Conservation (phyloP, 2,113 vertebrate genomes). For the Elachura formosa region DNA sequence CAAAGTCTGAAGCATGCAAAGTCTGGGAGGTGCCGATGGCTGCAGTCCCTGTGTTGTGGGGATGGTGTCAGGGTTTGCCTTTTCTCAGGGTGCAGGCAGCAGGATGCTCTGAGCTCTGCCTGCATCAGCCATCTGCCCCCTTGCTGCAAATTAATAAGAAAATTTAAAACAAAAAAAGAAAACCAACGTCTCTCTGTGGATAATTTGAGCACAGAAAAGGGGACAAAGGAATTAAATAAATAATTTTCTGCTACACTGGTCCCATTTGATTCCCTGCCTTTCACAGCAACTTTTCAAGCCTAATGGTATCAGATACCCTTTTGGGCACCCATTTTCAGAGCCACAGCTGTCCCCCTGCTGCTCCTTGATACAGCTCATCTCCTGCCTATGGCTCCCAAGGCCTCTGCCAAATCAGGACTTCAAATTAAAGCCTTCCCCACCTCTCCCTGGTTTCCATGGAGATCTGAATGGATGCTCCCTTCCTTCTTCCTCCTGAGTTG, state of each 20-base stretch:
- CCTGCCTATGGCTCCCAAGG: constrained; percentile 72
- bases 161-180: neutral
- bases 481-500: neutral
- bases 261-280: neutral
- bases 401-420: constrained; percentile 67
- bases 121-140: neutral
- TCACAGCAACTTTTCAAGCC: neutral
- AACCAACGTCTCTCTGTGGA: neutral
- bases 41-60: neutral
- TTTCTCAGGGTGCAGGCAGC: rapidly evolving
- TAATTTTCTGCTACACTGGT: neutral
- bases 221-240: neutral
- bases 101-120: neutral
- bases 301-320: constrained; percentile 43
- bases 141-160: neutral
- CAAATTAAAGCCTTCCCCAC: constrained; percentile 66
- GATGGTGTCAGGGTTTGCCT: neutral
- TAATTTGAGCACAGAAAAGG: neutral
- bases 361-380: constrained; percentile 72
- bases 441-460: constrained; percentile 61
- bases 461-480: constrained; percentile 8
- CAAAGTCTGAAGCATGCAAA: too few species aligned
- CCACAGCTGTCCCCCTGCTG: constrained; percentile 41
- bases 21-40: neutral
- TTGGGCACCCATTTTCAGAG: constrained; percentile 43